Evolutionary conservation across 2,797 vertebrate genomes (phyloP).

Genomic region (Mormyrops boulengeri): DNA sequence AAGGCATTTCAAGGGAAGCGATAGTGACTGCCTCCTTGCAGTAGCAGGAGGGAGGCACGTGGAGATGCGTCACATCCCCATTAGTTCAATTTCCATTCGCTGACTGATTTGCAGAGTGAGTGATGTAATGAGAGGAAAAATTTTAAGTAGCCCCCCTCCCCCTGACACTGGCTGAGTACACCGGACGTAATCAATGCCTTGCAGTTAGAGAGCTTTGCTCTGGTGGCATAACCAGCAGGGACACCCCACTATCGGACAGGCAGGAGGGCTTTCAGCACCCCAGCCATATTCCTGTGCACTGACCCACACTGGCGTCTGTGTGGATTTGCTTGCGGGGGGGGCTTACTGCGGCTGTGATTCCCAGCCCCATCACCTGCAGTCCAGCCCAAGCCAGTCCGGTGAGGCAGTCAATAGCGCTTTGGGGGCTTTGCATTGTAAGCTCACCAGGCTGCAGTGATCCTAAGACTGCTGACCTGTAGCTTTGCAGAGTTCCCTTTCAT

Average conservation of each 20-base stretch:
- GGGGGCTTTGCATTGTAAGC: background rate
- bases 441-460: background rate
- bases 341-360: constrained; percentile 55
- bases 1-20: background rate
- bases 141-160: background rate
- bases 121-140: background rate
- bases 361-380: constrained; percentile 64
- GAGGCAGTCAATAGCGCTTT: too few species aligned
- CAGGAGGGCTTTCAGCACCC: background rate
- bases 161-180: background rate
- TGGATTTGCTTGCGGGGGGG: background rate
- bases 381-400: constrained; percentile 67
- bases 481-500: background rate
- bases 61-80: background rate
- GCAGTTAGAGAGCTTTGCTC: background rate
- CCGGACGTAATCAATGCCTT: background rate
- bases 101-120: background rate
- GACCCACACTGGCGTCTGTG: background rate
- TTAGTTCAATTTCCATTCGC: background rate
- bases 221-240: background rate
- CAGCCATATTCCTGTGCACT: background rate
- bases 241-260: background rate
- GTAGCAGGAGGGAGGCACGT: background rate
- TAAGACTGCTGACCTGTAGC: background rate
- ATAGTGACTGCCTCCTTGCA: background rate